Evolutionary conservation across 2,113 vertebrate species (phyloP), one percentile per base, ranked within the genome.

Genomic region (Anas platyrhynchos): DNA sequence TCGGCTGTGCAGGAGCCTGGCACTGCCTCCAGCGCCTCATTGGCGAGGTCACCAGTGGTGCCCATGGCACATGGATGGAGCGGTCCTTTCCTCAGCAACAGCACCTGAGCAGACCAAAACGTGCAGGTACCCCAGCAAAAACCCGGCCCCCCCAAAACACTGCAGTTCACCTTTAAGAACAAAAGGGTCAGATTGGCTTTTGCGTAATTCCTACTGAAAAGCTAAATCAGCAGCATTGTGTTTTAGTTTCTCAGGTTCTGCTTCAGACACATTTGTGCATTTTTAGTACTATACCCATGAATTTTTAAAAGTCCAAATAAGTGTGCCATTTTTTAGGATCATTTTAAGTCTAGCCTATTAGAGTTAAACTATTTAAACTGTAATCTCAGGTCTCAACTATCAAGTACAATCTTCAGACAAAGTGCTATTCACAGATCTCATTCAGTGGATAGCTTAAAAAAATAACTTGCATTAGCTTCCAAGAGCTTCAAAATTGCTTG

Each of bases 401-500:
- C 44, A 62, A 84, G 54, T 54, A 62, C 44, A 93, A 82, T 88
- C 73, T 92, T 83, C 85, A 77, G 43, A 43, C 29, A 74, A 95
- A 91, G 48, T 36, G 44, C 54, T 91, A 82, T 75, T 91, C 61
- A 20, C 48, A 29, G 86, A 78, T 48, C 69, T 94, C 54, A 65
- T 90, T 91, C 73, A 75, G 52, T 20, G 21, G n/a, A 72, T 44
- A 68, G 41, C 31, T 83, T 77, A 65, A 93, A 91, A 62, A 91
- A 74, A 63, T 62, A 74, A 63, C 65, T 75, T 91, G 44, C 13
- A 62, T 90, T 84, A 82, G 25, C 69, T 88, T 83, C 56, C 55
- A 90, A 83, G 73, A 91, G 52, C 56, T 94, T 84, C 72, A 84
- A 66, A 80, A 93, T 83, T 81, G 90, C 66, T 84, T 52, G n/a